A percentile compares a stretch with the other conserved stretches of the same genome.
Evolutionary conservation across 2,888 invertebrate species (phyloP).

Genomic region (Halictus quadricinctus): DNA sequence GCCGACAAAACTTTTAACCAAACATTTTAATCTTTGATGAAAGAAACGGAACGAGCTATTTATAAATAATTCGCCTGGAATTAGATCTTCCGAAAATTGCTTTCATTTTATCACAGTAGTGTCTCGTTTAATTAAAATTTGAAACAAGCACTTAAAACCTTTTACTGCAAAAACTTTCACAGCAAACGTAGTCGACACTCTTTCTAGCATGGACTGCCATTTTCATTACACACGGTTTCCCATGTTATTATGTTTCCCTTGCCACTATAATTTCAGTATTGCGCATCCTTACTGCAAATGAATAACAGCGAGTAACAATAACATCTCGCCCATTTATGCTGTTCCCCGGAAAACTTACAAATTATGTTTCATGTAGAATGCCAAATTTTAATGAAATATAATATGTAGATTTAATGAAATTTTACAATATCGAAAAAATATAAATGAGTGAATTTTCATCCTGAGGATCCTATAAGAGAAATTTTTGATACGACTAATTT

Average conservation of each 20-base stretch:
- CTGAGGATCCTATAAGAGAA: too few species aligned
- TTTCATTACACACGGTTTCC: background rate
- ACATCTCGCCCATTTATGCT: too few species aligned
- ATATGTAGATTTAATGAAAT: background rate
- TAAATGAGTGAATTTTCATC: too few species aligned
- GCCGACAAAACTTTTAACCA: background rate
- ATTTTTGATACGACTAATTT: too few species aligned
- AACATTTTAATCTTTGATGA: background rate
- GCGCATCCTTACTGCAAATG: background rate
- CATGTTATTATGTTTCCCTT: background rate
- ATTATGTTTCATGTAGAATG: too few species aligned
- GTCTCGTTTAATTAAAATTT: background rate
- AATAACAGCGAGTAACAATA: too few species aligned
- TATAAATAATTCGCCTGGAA: background rate
- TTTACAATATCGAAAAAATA: too few species aligned
- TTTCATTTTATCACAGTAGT: background rate
- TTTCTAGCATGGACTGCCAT: background rate
- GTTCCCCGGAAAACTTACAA: too few species aligned
- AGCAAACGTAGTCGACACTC: background rate
- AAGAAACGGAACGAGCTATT: background rate
- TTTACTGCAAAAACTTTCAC: background rate
- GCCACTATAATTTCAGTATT: background rate
- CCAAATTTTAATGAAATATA: background rate
- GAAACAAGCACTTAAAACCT: background rate
- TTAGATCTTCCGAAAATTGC: background rate